Evolutionary conservation across 2,888 invertebrate genomes (phyloP).

Genomic region (Yponomeuta sedellus): DNA sequence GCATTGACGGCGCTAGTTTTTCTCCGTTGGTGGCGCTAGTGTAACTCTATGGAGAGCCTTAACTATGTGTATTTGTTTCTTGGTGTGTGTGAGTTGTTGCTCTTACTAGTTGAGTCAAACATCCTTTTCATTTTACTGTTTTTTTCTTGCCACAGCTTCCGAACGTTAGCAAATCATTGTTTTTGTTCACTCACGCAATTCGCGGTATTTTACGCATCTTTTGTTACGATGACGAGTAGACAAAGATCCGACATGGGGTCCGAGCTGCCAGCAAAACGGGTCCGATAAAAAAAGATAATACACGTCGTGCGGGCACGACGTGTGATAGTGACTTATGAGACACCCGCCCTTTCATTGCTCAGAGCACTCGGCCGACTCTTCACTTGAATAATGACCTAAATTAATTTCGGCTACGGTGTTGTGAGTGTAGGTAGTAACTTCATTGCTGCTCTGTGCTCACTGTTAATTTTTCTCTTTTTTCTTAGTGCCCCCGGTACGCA

Average conservation of each 20-base stretch:
- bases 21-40: too few species aligned
- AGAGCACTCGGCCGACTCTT: slow-evolving; percentile 28
- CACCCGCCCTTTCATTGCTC: slow-evolving; percentile 26
- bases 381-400: slow-evolving; percentile 26
- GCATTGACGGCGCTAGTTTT: too few species aligned
- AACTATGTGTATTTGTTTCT: too few species aligned
- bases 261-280: not conserved
- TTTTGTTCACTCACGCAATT: not conserved
- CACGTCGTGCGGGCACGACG: slow-evolving; percentile 21
- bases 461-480: too few species aligned
- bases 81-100: not conserved
- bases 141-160: not conserved
- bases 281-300: slow-evolving; percentile 31
- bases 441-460: slow-evolving; percentile 1
- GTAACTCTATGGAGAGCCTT: too few species aligned
- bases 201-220: not conserved
- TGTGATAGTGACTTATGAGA: slow-evolving; percentile 40
- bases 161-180: not conserved
- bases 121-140: not conserved
- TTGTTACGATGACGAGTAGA: slow-evolving; percentile 13
- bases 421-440: slow-evolving; percentile 23
- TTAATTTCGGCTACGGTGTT: slow-evolving; percentile 34
- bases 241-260: slow-evolving; percentile 4
- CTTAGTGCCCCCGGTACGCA: not conserved
- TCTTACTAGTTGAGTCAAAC: too few species aligned